phyloP scores from a whole-genome alignment of 2,797 vertebrate genomes.

The Limnodromus scolopaceus region DNA sequence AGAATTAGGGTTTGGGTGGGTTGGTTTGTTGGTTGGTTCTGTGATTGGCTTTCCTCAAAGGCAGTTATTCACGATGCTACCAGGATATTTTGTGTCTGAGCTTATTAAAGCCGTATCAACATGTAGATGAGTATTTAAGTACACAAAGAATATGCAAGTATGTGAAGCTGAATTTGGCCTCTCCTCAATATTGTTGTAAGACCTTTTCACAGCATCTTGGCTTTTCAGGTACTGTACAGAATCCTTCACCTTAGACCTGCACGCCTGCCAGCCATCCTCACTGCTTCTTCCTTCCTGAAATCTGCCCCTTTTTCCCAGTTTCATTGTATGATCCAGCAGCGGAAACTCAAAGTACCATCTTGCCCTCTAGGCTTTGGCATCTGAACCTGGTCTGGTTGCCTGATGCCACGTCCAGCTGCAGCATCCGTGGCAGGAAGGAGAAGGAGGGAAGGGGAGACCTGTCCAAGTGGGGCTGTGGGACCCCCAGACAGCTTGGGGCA shows the following conservation, averaged over 20 bases:
- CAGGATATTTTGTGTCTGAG: neutral
- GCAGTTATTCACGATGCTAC: neutral
- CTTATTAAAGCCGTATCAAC: neutral
- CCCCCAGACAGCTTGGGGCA: rapidly evolving
- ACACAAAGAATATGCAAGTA: neutral
- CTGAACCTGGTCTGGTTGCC: neutral
- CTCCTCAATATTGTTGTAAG: neutral
- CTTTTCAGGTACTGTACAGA: neutral
- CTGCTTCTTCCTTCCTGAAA: neutral
- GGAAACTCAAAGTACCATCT: neutral
- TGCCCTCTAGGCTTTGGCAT: neutral
- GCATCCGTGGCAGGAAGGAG: neutral
- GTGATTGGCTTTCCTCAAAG: neutral
- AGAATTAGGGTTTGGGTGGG: neutral
- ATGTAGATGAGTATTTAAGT: neutral
- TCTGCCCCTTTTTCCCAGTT: neutral
- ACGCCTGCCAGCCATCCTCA: neutral
- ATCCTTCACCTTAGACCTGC: neutral
- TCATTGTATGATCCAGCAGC: neutral
- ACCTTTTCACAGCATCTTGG: neutral
- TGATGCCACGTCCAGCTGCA: neutral
- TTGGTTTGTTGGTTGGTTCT: neutral
- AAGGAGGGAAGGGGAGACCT: neutral
- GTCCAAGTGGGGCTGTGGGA: neutral
- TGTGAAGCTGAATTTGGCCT: neutral